Evolutionary conservation across 2,113 vertebrate genomes (phyloP).

Genomic region (Meriones unguiculatus): DNA sequence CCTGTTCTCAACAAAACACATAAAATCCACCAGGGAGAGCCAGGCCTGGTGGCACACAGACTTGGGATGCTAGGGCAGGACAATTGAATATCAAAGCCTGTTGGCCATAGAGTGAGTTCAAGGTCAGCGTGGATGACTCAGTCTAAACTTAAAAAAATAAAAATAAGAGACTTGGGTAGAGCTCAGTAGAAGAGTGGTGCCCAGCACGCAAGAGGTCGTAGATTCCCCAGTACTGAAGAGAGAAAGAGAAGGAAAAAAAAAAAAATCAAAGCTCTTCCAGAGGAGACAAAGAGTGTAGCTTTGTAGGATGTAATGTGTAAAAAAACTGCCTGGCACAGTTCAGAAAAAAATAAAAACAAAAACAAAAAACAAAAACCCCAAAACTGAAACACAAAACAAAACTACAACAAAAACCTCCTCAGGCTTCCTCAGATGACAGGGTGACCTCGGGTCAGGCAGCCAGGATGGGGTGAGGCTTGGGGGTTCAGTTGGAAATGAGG

Average conservation of each 20-base stretch:
- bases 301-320: background rate
- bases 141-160: too few relatives aligned
- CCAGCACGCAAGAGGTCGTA: background rate
- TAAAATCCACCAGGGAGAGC: too few relatives aligned
- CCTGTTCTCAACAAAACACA: too few relatives aligned
- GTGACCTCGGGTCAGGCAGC: too few relatives aligned
- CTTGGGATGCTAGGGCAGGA: background rate
- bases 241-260: background rate
- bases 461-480: background rate
- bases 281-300: background rate
- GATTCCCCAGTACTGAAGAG: background rate
- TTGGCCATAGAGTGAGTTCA: background rate
- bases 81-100: background rate
- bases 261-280: background rate
- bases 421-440: background rate
- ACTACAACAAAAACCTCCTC: background rate
- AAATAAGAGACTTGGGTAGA: background rate
- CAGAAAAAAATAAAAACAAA: background rate
- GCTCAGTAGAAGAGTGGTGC: background rate
- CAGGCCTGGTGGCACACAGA: background rate
- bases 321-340: background rate
- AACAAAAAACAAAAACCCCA: background rate
- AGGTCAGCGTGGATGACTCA: background rate
- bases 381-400: too few relatives aligned
- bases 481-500: background rate